Percentiles rank a stretch among this genome's conserved stretches.
These are phyloP conservation scores for Rhinatrema bivittatum DNA, from an alignment of 2,797 vertebrate species.

Conservation along the genomic window DNA sequence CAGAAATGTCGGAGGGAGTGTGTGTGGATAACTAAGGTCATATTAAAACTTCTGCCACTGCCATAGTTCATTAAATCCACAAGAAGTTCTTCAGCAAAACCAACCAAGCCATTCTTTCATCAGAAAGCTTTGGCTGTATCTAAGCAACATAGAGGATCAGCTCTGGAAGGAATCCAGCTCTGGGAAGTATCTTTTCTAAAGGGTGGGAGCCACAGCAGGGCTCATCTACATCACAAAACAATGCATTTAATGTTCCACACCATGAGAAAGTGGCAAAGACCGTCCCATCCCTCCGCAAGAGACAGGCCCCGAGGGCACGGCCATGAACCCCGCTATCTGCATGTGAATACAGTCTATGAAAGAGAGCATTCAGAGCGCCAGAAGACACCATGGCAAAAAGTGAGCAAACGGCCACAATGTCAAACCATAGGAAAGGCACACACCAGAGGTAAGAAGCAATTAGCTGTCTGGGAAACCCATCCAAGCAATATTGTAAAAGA, in stretches of 20 bases:
- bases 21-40: too few species aligned
- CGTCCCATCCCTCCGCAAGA: neutral
- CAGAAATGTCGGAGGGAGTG: too few species aligned
- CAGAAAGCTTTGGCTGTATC: neutral
- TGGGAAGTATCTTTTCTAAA: too few species aligned
- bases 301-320: neutral
- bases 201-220: too few species aligned
- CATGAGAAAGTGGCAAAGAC: neutral
- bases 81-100: too few species aligned
- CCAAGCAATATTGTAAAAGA: neutral
- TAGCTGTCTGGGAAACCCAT: neutral
- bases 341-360: conserved; percentile 11
- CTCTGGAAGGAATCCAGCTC: too few species aligned
- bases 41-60: neutral
- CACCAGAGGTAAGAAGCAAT: too few species aligned
- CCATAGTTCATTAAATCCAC: too few species aligned
- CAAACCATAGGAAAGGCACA: too few species aligned
- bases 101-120: neutral
- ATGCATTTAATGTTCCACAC: neutral
- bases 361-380: neutral
- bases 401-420: too few species aligned
- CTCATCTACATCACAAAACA: conserved; percentile 4
- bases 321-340: neutral
- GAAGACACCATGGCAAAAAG: neutral
- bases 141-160: neutral